Conservation (phyloP, 2,888 invertebrate genomes). For the Platycnemis pennipes region DNA sequence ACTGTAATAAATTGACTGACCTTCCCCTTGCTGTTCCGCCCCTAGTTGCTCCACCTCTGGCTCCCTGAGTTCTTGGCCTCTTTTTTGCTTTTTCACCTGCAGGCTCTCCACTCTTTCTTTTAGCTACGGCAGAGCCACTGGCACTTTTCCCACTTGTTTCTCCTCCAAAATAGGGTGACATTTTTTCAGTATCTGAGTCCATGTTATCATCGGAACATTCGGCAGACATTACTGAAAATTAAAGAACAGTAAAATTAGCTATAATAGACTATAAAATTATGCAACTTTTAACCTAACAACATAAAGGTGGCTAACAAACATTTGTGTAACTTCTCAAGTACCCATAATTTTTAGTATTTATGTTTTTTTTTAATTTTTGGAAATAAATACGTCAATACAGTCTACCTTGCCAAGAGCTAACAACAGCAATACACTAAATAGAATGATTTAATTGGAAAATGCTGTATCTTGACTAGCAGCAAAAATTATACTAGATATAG, state of each 20-base stretch:
- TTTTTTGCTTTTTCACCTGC: background rate
- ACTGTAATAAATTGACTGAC: no score
- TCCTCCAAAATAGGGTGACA: conserved; percentile 20
- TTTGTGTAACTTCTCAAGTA: no score
- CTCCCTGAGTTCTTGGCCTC: conserved; percentile 22
- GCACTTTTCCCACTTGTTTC: background rate
- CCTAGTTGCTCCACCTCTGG: background rate
- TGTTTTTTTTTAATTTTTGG: no score
- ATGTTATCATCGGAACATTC: conserved; percentile 16
- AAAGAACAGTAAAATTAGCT: background rate
- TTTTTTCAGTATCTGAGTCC: background rate
- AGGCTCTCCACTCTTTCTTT: conserved; percentile 33
- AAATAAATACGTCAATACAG: no score
- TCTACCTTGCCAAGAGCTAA: no score
- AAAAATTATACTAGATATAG: no score
- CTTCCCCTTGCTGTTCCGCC: background rate
- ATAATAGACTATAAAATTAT: background rate
- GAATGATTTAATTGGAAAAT: no score
- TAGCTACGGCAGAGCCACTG: background rate
- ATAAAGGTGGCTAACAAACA: no score
- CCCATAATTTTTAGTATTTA: no score
- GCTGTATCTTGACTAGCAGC: no score
- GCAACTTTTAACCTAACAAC: no score
- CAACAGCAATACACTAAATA: no score
- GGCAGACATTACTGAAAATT: conserved; percentile 22